These are phyloP conservation scores for Falco naumanni DNA, from an alignment of 2,797 vertebrate species.

Conservation along the genomic window DNA sequence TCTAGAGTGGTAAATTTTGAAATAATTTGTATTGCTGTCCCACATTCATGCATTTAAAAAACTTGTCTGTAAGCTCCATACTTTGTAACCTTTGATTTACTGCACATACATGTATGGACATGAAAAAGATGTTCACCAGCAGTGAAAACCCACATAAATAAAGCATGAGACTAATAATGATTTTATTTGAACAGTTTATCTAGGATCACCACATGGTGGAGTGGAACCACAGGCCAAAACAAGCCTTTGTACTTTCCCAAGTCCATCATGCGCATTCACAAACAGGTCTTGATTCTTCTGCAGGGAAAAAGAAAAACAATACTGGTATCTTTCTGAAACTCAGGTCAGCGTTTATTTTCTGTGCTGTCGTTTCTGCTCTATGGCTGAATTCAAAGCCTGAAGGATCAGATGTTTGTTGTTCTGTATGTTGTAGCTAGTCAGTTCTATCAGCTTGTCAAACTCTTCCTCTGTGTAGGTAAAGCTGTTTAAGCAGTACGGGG, in stretches of 20 bases:
- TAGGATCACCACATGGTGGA: background rate
- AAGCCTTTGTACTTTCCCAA: background rate
- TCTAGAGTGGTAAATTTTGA: background rate
- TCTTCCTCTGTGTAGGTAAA: slow-evolving; percentile 76
- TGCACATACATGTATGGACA: background rate
- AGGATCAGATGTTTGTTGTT: slow-evolving; percentile 81
- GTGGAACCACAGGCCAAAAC: background rate
- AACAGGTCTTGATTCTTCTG: background rate
- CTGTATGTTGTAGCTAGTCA: slow-evolving; percentile 83
- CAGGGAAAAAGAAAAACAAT: background rate
- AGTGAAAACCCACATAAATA: background rate
- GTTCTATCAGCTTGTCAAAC: slow-evolving; percentile 79
- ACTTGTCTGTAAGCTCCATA: accelerated
- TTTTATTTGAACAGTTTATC: background rate
- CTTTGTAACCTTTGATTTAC: background rate
- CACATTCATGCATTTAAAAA: background rate
- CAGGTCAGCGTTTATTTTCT: background rate
- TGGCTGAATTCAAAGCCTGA: slow-evolving; percentile 68
- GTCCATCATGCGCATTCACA: background rate
- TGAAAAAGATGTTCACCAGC: background rate
- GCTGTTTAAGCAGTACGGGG: slow-evolving; percentile 79
- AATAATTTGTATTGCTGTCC: background rate
- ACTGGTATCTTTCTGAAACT: background rate
- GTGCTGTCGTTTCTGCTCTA: slow-evolving; percentile 69
- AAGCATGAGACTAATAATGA: background rate